A percentile compares a stretch with the other conserved stretches of the same genome.
Evolutionary conservation across 2,797 vertebrate species (phyloP).

Genomic region (Hyperoplus immaculatus): DNA sequence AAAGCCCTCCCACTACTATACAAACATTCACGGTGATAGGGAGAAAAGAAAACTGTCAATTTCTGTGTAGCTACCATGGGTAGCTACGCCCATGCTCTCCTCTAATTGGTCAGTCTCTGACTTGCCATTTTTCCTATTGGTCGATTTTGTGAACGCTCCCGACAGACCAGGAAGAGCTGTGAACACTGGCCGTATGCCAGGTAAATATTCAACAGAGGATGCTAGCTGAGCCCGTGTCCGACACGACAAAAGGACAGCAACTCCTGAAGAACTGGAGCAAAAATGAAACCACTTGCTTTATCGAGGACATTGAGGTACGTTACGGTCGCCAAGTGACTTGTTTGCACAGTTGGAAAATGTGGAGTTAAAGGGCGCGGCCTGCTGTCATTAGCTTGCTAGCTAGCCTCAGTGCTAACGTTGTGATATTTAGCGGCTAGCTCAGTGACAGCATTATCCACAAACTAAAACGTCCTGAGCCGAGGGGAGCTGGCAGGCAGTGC

Average conservation of each 20-base stretch:
- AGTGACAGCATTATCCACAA: slow-evolving; percentile 28
- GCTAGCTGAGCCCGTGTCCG: slow-evolving; percentile 60
- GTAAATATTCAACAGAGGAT: slow-evolving; percentile 77
- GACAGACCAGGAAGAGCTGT: slow-evolving; percentile 70
- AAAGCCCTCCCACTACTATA: slow-evolving; percentile 12
- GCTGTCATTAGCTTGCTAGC: slow-evolving; percentile 68
- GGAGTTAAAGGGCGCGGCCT: slow-evolving; percentile 76
- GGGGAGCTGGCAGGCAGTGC: not conserved
- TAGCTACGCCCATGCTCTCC: not conserved
- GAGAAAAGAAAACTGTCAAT: slow-evolving; percentile 14
- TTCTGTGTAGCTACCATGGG: not conserved
- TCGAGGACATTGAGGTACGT: slow-evolving; percentile 66
- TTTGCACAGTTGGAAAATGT: slow-evolving; percentile 25
- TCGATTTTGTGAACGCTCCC: slow-evolving; percentile 5
- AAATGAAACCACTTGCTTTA: slow-evolving; percentile 71
- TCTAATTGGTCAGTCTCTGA: slow-evolving; percentile 54
- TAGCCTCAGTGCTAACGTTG: slow-evolving; percentile 59
- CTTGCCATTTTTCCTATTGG: slow-evolving; percentile 58
- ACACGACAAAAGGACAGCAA: slow-evolving; percentile 52
- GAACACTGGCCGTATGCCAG: slow-evolving; percentile 59
- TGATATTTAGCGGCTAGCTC: slow-evolving; percentile 42
- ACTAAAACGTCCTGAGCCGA: not conserved
- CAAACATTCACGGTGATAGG: slow-evolving; percentile 59
- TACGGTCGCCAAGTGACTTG: not conserved
- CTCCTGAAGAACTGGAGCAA: slow-evolving; percentile 65